These are phyloP conservation scores for Rhagonycha fulva DNA, from an alignment of 2,888 invertebrate species.

Conservation along the genomic window DNA sequence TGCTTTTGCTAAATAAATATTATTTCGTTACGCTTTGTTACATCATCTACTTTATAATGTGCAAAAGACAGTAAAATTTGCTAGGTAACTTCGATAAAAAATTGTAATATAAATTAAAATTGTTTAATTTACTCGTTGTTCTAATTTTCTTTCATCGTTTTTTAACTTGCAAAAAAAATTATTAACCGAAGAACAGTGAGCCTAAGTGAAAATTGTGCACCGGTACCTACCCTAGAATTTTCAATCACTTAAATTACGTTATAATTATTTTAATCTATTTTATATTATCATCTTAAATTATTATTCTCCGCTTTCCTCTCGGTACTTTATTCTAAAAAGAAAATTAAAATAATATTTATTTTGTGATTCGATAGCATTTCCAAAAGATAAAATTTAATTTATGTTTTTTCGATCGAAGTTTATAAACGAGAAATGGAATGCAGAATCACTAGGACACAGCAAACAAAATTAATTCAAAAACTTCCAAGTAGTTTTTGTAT, in stretches of 20 bases:
- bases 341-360: neutral
- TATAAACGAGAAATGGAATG: neutral
- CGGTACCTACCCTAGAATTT: neutral
- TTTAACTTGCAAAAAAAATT: too few relatives aligned
- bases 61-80: neutral
- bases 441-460: neutral
- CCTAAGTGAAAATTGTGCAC: neutral
- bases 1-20: neutral
- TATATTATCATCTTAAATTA: neutral
- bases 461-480: conserved; percentile 10
- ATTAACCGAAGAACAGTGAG: neutral
- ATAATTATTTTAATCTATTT: neutral
- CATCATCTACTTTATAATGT: neutral
- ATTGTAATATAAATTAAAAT: neutral
- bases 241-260: neutral
- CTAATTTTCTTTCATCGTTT: too few relatives aligned
- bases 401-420: neutral
- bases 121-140: too few relatives aligned
- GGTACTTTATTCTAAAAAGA: neutral
- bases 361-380: neutral
- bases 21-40: neutral
- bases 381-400: conserved; percentile 8
- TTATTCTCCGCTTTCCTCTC: neutral
- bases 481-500: conserved; percentile 9
- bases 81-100: neutral